A percentile compares a stretch with the other conserved stretches of the same genome.
Evolutionary conservation across 1,140 invertebrate genomes (phyloP).

Genomic region (Heliconius melpomene): DNA sequence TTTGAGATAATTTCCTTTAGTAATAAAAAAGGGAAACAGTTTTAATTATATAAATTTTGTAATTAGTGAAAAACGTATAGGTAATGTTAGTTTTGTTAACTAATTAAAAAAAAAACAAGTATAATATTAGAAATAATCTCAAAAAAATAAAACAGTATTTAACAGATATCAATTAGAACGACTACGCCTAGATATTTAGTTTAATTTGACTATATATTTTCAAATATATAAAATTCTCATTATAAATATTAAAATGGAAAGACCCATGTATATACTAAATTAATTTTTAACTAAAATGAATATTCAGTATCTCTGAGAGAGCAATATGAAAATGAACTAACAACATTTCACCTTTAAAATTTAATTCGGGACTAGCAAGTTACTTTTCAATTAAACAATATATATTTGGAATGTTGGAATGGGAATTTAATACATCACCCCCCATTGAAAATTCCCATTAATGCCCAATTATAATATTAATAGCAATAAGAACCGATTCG

Average conservation of each 20-base stretch:
- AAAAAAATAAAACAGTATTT: too few species aligned
- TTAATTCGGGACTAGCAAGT: constrained; percentile 4
- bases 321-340: neutral
- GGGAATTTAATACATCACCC: constrained; percentile 36
- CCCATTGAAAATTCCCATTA: constrained; percentile 41
- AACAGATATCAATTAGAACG: too few species aligned
- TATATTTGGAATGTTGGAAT: constrained; percentile 7
- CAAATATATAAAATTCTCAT: neutral
- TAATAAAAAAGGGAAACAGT: neutral
- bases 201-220: too few species aligned
- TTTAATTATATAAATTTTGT: too few species aligned
- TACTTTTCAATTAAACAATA: constrained; percentile 29
- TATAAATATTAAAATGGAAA: neutral
- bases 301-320: neutral
- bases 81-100: too few species aligned
- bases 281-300: neutral
- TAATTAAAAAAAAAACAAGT: too few species aligned
- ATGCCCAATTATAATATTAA: constrained; percentile 47
- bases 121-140: too few species aligned
- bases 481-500: constrained; percentile 38
- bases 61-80: too few species aligned
- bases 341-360: constrained; percentile 11
- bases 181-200: too few species aligned
- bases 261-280: neutral
- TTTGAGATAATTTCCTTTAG: neutral